Percentiles rank a stretch among this genome's conserved stretches.
These are phyloP conservation scores for Hypocryptadius cinnamomeus DNA, from an alignment of 2,113 vertebrate species.

Conservation along the genomic window DNA sequence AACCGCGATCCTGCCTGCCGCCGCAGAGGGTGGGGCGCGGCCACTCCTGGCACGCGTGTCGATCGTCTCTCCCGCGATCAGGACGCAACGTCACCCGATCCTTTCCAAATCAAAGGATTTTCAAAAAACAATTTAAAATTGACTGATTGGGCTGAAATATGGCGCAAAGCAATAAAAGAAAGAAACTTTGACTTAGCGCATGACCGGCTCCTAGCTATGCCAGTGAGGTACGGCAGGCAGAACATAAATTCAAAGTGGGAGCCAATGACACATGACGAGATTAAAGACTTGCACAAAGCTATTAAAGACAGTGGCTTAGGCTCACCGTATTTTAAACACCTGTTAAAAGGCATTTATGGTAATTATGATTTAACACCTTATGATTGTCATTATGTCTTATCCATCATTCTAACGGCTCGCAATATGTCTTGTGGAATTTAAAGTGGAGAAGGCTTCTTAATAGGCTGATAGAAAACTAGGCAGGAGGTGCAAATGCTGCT, in stretches of 20 bases:
- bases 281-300: not conserved
- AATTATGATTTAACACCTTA: not conserved
- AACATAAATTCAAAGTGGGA: not conserved
- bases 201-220: not conserved
- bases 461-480: not conserved
- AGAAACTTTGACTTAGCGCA: not conserved
- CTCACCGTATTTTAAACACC: not conserved
- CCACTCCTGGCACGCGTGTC: no score
- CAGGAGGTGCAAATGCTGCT: not conserved
- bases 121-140: not conserved
- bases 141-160: not conserved
- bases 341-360: not conserved
- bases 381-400: not conserved
- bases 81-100: no score
- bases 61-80: no score
- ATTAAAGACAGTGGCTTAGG: not conserved
- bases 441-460: not conserved
- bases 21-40: no score
- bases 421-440: not conserved
- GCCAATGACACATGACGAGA: not conserved
- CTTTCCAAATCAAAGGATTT: not conserved
- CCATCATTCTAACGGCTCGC: not conserved
- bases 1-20: no score
- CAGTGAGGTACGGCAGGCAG: not conserved
- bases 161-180: not conserved